Evolutionary conservation across 2,888 invertebrate species (phyloP).

Genomic region (Slavum lentiscoides): DNA sequence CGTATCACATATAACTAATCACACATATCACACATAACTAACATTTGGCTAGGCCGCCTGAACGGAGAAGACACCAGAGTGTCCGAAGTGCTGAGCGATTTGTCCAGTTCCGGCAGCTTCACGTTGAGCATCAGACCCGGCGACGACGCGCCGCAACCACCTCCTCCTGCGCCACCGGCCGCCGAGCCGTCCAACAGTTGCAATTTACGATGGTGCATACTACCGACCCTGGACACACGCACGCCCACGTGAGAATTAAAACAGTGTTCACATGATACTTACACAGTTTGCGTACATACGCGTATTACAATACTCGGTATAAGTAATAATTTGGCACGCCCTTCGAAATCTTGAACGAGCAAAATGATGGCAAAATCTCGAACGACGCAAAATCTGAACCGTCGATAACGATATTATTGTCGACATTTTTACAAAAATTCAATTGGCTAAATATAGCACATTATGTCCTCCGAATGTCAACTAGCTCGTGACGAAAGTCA

Average conservation of each 20-base stretch:
- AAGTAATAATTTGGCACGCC: too few relatives aligned
- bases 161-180: too few relatives aligned
- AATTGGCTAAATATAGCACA: too few relatives aligned
- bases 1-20: neutral
- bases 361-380: too few relatives aligned
- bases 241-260: neutral
- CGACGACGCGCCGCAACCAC: constrained; percentile 3
- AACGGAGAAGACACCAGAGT: constrained; percentile 42
- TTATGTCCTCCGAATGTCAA: too few relatives aligned
- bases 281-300: neutral
- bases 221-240: constrained; percentile 43
- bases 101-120: constrained; percentile 47
- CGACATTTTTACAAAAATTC: too few relatives aligned
- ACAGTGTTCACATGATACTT: neutral
- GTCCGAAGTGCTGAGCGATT: constrained; percentile 50
- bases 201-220: constrained; percentile 48
- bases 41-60: constrained; percentile 49
- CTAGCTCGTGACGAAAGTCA: too few relatives aligned
- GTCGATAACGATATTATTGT: too few relatives aligned
- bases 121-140: constrained; percentile 30
- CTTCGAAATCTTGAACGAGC: too few relatives aligned
- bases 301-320: neutral
- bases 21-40: constrained; percentile 8
- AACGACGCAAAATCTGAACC: too few relatives aligned
- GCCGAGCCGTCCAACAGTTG: constrained; percentile 1